A percentile compares a stretch with the other conserved stretches of the same genome.
Evolutionary conservation across 2,113 vertebrate species (phyloP).

Genomic region (Brienomyrus longianalis): DNA sequence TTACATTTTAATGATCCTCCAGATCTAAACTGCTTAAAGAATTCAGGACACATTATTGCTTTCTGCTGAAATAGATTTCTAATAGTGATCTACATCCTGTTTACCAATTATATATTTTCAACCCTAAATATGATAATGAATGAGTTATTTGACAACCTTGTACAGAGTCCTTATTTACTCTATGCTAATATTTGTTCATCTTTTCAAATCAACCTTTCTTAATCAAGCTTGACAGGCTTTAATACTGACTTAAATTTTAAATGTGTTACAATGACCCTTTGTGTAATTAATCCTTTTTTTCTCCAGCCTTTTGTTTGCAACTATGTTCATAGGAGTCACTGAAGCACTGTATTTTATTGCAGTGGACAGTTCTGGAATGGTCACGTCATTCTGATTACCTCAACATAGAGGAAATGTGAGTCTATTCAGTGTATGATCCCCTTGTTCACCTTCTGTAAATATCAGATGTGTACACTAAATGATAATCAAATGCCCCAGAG

Average conservation of each 20-base stretch:
- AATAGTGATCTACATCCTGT: neutral
- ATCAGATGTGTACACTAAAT: conserved; percentile 3
- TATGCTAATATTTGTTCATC: neutral
- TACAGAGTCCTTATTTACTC: neutral
- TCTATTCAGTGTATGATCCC: neutral
- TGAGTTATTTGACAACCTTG: neutral
- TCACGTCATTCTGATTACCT: neutral
- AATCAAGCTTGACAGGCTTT: neutral
- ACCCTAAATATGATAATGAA: neutral
- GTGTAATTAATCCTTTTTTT: neutral
- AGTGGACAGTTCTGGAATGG: neutral
- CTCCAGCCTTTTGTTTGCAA: neutral
- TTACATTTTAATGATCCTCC: neutral
- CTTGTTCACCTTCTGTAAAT: neutral
- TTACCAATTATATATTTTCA: neutral
- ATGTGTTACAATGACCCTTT: neutral
- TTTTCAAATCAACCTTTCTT: neutral
- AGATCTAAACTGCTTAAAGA: neutral
- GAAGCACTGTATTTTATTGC: neutral
- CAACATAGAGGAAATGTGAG: neutral
- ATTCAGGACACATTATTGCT: neutral
- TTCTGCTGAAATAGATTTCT: neutral
- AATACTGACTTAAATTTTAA: neutral
- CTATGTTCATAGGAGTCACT: neutral
- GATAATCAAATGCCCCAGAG: neutral